A percentile compares a stretch with the other conserved stretches of the same genome.
phyloP scores from a whole-genome alignment of 1,140 invertebrate species.

The Melitaea cinxia region DNA sequence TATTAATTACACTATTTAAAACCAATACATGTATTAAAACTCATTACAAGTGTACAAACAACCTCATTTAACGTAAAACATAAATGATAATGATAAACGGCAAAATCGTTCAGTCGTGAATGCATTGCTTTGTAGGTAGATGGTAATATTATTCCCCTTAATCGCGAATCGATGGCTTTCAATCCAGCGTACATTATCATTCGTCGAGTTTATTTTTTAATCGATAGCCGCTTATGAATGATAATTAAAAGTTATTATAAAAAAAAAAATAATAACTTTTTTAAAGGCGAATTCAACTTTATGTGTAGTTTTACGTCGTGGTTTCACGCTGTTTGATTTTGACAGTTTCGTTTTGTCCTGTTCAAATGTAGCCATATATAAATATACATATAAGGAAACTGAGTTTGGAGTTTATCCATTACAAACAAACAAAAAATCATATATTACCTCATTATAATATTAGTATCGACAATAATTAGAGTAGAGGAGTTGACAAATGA shows the following conservation, averaged over 20 bases:
- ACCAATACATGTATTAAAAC: background rate
- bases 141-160: background rate
- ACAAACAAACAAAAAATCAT: too few relatives aligned
- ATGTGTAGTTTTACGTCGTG: too few relatives aligned
- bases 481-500: too few relatives aligned
- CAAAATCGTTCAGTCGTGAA: conserved; percentile 5
- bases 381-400: too few relatives aligned
- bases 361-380: too few relatives aligned
- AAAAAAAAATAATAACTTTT: too few relatives aligned
- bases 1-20: background rate
- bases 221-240: background rate
- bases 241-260: background rate
- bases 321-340: too few relatives aligned
- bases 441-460: too few relatives aligned
- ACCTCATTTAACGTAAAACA: background rate
- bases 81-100: background rate
- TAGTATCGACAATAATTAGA: too few relatives aligned
- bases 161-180: conserved; percentile 4
- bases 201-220: background rate
- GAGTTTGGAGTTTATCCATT: too few relatives aligned
- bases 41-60: background rate
- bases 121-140: conserved; percentile 6
- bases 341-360: too few relatives aligned
- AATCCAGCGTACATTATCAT: conserved; percentile 5
- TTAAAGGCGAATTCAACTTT: too few relatives aligned